These are phyloP conservation scores for Nomada lathburiana DNA, from an alignment of 2,888 invertebrate species.

Conservation along the genomic window DNA sequence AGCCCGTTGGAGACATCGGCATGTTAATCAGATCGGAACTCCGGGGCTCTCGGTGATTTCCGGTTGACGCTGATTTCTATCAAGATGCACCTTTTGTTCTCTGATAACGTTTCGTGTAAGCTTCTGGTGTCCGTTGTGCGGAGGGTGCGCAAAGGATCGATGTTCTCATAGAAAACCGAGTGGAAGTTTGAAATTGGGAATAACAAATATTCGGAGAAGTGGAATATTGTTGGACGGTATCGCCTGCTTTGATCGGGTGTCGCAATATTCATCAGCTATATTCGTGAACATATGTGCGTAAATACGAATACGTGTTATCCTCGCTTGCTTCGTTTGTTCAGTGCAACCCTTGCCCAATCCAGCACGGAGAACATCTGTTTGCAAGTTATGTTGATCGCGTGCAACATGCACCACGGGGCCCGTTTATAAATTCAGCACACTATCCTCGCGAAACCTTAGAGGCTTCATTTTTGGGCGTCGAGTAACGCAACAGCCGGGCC, in stretches of 20 bases:
- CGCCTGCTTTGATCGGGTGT: no score
- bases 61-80: constrained; percentile 2
- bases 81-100: background rate
- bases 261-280: no score
- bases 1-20: constrained; percentile 35
- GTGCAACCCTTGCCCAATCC: background rate
- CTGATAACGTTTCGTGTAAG: background rate
- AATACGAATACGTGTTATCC: background rate
- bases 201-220: no score
- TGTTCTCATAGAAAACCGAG: no score
- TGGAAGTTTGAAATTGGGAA: no score
- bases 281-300: no score
- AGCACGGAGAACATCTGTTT: background rate
- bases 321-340: background rate
- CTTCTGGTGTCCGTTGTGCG: background rate
- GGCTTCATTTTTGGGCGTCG: constrained; percentile 18
- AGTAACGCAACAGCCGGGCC: constrained; percentile 8
- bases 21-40: constrained; percentile 66
- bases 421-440: constrained; percentile 45
- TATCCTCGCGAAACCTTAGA: constrained; percentile 15
- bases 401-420: background rate
- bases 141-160: background rate
- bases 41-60: constrained; percentile 12
- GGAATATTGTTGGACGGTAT: no score
- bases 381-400: background rate